Evolutionary conservation across 2,888 invertebrate genomes (phyloP).

Genomic region (Pseudococcus longispinus): DNA sequence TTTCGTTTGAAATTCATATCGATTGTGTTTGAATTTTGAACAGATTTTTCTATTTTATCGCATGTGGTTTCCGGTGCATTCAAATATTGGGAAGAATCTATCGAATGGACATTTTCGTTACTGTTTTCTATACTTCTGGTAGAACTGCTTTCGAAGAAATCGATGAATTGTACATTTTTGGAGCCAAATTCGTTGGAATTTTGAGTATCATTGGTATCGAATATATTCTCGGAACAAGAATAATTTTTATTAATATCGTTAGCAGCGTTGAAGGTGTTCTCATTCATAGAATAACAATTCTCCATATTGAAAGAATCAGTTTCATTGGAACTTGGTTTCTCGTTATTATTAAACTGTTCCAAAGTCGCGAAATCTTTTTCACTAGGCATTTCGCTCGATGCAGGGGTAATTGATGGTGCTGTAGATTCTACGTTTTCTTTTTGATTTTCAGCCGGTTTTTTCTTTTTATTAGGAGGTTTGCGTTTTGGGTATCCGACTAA

Average conservation of each 20-base stretch:
- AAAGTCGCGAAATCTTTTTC: not conserved
- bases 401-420: not conserved
- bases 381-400: not conserved
- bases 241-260: constrained; percentile 24
- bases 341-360: not conserved
- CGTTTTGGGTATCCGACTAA: constrained; percentile 47
- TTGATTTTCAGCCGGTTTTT: not conserved
- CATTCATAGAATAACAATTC: constrained; percentile 21
- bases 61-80: not conserved
- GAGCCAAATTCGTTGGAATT: not conserved
- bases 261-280: not conserved
- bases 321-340: not conserved
- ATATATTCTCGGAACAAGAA: constrained; percentile 37
- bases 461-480: constrained; percentile 26
- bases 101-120: not conserved
- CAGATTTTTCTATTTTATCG: constrained; percentile 16
- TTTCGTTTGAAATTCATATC: not conserved
- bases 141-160: constrained; percentile 48
- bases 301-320: constrained; percentile 3
- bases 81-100: constrained; percentile 22
- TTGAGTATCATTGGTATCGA: constrained; percentile 18
- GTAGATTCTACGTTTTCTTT: not conserved
- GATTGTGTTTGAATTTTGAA: not conserved
- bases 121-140: not conserved
- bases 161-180: constrained; percentile 41